These are phyloP conservation scores for Channa striata DNA, from an alignment of 2,797 vertebrate species.

Conservation along the genomic window DNA sequence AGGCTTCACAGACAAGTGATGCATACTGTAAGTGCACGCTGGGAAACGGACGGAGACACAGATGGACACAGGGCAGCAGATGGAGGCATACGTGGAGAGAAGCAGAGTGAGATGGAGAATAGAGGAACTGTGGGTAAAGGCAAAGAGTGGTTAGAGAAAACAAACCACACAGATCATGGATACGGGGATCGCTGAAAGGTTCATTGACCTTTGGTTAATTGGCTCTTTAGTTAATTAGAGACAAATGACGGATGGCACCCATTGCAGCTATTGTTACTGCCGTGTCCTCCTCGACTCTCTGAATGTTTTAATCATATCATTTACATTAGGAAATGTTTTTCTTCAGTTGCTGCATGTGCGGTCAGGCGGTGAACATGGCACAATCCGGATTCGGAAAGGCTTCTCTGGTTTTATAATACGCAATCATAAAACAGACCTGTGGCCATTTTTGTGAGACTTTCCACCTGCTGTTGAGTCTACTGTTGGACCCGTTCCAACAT, in stretches of 20 bases:
- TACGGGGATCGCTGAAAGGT: slow-evolving; percentile 21
- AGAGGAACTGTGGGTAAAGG: slow-evolving; percentile 21
- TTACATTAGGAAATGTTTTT: too few relatives aligned
- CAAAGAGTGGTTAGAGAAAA: slow-evolving; percentile 18
- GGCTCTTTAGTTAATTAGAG: slow-evolving; percentile 44
- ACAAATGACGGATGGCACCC: too few relatives aligned
- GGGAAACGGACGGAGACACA: slow-evolving; percentile 42
- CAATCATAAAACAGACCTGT: too few relatives aligned
- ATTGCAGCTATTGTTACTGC: background rate
- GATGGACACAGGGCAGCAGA: slow-evolving; percentile 45
- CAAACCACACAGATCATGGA: slow-evolving; percentile 22
- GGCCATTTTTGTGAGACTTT: too few relatives aligned
- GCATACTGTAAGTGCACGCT: slow-evolving; percentile 42
- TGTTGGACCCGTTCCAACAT: too few relatives aligned
- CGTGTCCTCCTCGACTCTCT: too few relatives aligned
- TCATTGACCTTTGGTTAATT: slow-evolving; percentile 36
- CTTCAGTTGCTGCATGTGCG: too few relatives aligned
- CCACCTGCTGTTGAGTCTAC: too few relatives aligned
- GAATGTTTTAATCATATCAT: too few relatives aligned
- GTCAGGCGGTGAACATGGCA: too few relatives aligned
- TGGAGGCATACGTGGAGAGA: slow-evolving; percentile 36
- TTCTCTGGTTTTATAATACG: too few relatives aligned
- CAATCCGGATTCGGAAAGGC: too few relatives aligned
- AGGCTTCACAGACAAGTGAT: slow-evolving; percentile 47
- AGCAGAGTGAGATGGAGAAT: slow-evolving; percentile 33